Evolutionary conservation across 2,888 invertebrate species (phyloP), one percentile per base, ranked within the genome.

Genomic region (Aphodius sticticus): DNA sequence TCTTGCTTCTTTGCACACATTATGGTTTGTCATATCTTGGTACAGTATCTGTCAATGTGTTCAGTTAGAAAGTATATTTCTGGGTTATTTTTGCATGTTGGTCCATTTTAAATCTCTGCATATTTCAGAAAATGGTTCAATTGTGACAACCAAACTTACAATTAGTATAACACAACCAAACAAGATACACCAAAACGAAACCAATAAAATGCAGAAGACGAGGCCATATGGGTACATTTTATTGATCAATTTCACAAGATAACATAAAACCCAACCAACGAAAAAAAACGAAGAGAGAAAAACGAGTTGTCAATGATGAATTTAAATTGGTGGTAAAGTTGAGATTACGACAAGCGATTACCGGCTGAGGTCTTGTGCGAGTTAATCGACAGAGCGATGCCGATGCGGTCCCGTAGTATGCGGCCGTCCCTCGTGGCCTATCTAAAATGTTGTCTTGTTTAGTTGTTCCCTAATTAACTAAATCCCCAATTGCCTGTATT

Each of bases 401-500:
- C 53, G 53, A 53, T 9, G 53, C 53, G 53, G 12, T 1, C 53
- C 53, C 12, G 53, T 53, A 53, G 53, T 53, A 53, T 53, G 53
- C 53, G 53, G 6, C 53, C 53, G 53, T 12, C 53, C 53, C 53
- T 0, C 1, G 53, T 53, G 53, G 53, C 53, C 53, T 53, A 53
- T 53, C 53, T 53, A 53, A 53, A 53, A 53, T 53, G 53, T 53
- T 53, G 53, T 53, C 85, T 85, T 85, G 85, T 85, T 85, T 84
- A 84, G 84, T 83, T 84, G 85, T 85, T 85, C 82, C 82, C 84
- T 86, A 87, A 87, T 87, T 86, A 86, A 86, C 84, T 84, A 84
- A 84, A 85, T 82, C 83, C 85, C 84, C 84, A 86, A 86, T 86
- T 85, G 85, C 83, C 82, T 53, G 84, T 84, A 86, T 86, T 86